These are phyloP conservation scores for Cydia amplana DNA, from an alignment of 1,140 invertebrate genomes.

Conservation along the genomic window DNA sequence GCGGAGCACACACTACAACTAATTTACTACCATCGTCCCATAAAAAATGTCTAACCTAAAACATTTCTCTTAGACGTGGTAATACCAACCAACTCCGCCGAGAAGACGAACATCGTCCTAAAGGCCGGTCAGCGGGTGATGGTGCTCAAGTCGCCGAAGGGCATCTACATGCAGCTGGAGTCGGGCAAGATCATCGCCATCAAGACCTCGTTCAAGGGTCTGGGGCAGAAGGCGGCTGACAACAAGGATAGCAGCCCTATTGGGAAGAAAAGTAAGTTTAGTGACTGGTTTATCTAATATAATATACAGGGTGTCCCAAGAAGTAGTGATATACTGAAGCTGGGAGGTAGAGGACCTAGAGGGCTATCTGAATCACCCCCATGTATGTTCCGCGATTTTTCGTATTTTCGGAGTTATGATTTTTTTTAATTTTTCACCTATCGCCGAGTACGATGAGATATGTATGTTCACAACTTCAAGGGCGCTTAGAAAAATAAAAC, in stretches of 20 bases:
- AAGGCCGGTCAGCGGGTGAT: constrained; percentile 96
- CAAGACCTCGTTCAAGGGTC: constrained; percentile 85
- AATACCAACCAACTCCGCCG: constrained; percentile 94
- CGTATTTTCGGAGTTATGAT: too few species aligned
- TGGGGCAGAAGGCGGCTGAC: constrained; percentile 83
- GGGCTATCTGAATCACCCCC: too few species aligned
- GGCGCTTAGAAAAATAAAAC: too few species aligned
- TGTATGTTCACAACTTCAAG: too few species aligned
- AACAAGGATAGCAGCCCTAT: constrained; percentile 78
- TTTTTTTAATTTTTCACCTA: too few species aligned
- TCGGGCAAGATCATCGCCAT: constrained; percentile 99
- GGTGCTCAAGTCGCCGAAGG: constrained; percentile 96
- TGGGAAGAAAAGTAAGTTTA: constrained; percentile 70
- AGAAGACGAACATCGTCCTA: constrained; percentile 91
- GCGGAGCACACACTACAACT: too few species aligned
- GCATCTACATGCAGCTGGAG: constrained; percentile 96
- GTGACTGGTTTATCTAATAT: too few species aligned
- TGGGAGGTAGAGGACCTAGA: too few species aligned
- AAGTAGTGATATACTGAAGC: too few species aligned
- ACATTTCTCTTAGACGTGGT: constrained; percentile 86
- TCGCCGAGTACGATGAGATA: too few species aligned
- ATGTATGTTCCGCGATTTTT: too few species aligned
- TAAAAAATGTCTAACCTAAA: neutral
- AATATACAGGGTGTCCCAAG: too few species aligned
- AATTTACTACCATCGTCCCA: neutral